These are phyloP conservation scores for Zeuzera pyrina DNA, from an alignment of 2,888 invertebrate genomes.

Conservation along the genomic window DNA sequence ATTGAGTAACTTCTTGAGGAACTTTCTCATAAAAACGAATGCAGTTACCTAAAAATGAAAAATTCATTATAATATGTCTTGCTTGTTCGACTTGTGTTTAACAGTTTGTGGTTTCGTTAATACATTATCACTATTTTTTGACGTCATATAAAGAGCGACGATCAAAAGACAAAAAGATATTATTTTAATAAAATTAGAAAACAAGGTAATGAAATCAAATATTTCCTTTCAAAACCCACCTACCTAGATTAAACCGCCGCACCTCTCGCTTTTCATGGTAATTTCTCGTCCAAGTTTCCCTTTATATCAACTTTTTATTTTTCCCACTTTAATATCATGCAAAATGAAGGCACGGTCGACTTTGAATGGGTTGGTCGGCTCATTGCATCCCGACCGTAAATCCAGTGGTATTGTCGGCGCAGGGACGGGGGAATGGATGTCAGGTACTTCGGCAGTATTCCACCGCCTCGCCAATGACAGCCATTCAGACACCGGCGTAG, in stretches of 20 bases:
- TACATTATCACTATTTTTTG: too few species aligned
- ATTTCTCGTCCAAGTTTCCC: slow-evolving; percentile 43
- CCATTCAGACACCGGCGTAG: slow-evolving; percentile 11
- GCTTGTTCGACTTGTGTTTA: too few species aligned
- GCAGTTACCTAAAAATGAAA: too few species aligned
- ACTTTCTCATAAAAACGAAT: too few species aligned
- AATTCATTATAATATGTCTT: too few species aligned
- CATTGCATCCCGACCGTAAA: slow-evolving; percentile 46
- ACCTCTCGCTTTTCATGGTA: slow-evolving; percentile 51
- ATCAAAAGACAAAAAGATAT: too few species aligned
- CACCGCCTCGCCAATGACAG: slow-evolving; percentile 5
- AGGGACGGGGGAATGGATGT: slow-evolving; percentile 2
- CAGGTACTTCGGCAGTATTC: slow-evolving; percentile 6
- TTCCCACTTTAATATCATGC: slow-evolving; percentile 56
- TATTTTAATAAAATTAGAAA: too few species aligned
- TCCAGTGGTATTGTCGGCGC: slow-evolving; percentile 14
- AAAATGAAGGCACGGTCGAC: slow-evolving; percentile 44
- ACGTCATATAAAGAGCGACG: too few species aligned
- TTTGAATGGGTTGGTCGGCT: slow-evolving; percentile 40
- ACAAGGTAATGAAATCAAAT: too few species aligned
- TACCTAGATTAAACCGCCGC: slow-evolving; percentile 3
- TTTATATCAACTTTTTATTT: slow-evolving; percentile 48
- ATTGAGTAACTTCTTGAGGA: too few species aligned
- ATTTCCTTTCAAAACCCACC: too few species aligned
- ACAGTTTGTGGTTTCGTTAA: too few species aligned